These are phyloP conservation scores for Hermodice carunculata DNA, from an alignment of 2,888 invertebrate species.

Conservation along the genomic window DNA sequence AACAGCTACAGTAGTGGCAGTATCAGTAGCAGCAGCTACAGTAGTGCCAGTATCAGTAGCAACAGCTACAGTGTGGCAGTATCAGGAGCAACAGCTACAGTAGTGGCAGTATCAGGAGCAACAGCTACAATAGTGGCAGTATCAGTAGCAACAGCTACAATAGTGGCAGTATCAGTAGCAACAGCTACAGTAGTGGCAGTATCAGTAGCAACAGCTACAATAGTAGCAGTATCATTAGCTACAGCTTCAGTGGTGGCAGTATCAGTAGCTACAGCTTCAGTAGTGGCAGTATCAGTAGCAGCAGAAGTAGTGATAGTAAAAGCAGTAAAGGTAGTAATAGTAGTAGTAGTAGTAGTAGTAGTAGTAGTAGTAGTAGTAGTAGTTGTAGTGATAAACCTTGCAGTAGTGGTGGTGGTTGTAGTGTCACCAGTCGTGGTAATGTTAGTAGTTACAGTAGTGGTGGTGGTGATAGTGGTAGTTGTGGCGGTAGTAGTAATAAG, in stretches of 20 bases:
- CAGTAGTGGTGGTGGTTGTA: conserved; percentile 8
- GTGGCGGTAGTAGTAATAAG: conserved; percentile 25
- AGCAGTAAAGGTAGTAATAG: conserved; percentile 24
- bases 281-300: conserved; percentile 24
- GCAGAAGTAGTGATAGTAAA: conserved; percentile 26
- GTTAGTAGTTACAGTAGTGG: conserved; percentile 22
- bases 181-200: not conserved
- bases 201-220: conserved; percentile 6
- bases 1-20: not conserved
- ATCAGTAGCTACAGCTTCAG: conserved; percentile 11
- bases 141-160: conserved; percentile 2
- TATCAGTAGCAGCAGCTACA: not conserved
- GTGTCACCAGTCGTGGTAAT: conserved; percentile 9
- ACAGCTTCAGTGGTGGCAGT: conserved; percentile 10
- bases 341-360: not conserved
- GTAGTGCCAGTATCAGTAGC: not conserved
- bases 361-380: not conserved
- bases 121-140: conserved; percentile 1
- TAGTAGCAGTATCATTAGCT: conserved; percentile 14
- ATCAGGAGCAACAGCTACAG: conserved; percentile 1
- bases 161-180: conserved; percentile 8
- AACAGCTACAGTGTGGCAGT: not conserved
- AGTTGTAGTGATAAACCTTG: not conserved
- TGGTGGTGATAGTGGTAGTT: conserved; percentile 20
- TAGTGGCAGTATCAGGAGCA: not conserved